Conservation (phyloP, 2,797 vertebrate species). For the Apogon talboti region DNA sequence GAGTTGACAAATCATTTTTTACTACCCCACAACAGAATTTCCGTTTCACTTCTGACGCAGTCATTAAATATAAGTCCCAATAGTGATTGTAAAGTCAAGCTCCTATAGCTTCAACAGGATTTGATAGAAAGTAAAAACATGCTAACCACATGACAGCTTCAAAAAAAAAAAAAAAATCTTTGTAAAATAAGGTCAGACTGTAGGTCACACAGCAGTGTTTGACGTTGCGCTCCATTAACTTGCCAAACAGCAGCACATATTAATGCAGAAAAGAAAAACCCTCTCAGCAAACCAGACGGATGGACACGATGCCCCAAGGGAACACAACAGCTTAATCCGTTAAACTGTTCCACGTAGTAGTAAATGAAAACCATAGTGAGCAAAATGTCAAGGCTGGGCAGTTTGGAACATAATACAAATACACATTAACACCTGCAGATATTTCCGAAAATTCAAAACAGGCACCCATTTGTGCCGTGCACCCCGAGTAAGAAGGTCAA, state of each 20-base stretch:
- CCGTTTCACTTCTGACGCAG: constrained; percentile 11
- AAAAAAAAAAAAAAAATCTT: constrained; percentile 44
- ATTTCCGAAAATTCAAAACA: constrained; percentile 54
- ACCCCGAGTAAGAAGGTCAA: constrained; percentile 71
- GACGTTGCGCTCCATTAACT: constrained; percentile 76
- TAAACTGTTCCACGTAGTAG: constrained; percentile 79
- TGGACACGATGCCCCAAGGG: constrained; percentile 68
- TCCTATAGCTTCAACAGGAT: not conserved
- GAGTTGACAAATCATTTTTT: constrained; percentile 55
- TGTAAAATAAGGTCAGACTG: constrained; percentile 72
- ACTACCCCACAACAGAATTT: constrained; percentile 24
- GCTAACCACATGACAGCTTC: constrained; percentile 20
- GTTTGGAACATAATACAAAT: constrained; percentile 60
- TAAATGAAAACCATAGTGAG: constrained; percentile 74
- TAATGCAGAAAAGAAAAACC: constrained; percentile 59
- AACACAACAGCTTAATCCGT: constrained; percentile 81
- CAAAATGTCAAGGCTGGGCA: constrained; percentile 76
- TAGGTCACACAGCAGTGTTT: constrained; percentile 70
- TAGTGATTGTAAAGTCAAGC: constrained; percentile 1
- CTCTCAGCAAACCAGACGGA: constrained; percentile 54
- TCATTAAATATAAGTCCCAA: constrained; percentile 8
- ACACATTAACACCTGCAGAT: constrained; percentile 45
- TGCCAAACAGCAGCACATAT: constrained; percentile 64
- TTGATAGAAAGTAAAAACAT: constrained; percentile 23
- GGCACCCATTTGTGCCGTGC: constrained; percentile 43